A percentile compares a stretch with the other conserved stretches of the same genome.
phyloP scores from a whole-genome alignment of 2,888 invertebrate genomes.

The Rhabditoides inermis region DNA sequence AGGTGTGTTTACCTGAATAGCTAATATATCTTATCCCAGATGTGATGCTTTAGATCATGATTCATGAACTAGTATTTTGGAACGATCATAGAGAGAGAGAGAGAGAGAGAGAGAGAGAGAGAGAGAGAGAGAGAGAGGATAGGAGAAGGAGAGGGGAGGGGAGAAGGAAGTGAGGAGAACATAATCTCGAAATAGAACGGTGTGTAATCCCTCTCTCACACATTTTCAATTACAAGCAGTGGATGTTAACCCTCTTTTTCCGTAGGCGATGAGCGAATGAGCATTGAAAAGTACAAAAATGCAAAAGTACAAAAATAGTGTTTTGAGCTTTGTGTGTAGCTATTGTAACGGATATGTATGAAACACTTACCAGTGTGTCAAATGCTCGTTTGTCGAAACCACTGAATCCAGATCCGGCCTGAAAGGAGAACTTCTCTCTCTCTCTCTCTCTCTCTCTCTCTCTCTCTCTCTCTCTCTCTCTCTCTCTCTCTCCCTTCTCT shows the following conservation, averaged over 20 bases:
- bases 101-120: conserved; percentile 1
- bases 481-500: background rate
- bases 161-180: conserved; percentile 10
- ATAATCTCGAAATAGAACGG: conserved; percentile 1
- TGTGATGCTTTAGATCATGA: too few relatives aligned
- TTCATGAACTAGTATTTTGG: conserved; percentile 9
- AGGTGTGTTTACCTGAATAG: too few relatives aligned
- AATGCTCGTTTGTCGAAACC: too few relatives aligned
- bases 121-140: conserved; percentile 4
- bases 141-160: conserved; percentile 6
- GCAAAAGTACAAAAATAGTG: background rate
- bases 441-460: conserved; percentile 6
- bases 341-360: too few relatives aligned
- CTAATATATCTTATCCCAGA: too few relatives aligned
- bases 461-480: conserved; percentile 4
- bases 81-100: conserved; percentile 11
- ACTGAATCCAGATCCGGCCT: too few relatives aligned
- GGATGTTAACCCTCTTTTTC: too few relatives aligned
- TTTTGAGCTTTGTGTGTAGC: background rate
- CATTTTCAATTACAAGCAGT: too few relatives aligned
- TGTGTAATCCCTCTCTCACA: too few relatives aligned
- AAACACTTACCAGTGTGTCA: too few relatives aligned
- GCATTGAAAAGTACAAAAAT: conserved; percentile 6
- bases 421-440: background rate
- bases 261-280: conserved; percentile 6